Percentiles rank a stretch among this genome's conserved stretches.
Evolutionary conservation across 2,888 invertebrate genomes (phyloP).

Genomic region (Trachelus troglodyta): DNA sequence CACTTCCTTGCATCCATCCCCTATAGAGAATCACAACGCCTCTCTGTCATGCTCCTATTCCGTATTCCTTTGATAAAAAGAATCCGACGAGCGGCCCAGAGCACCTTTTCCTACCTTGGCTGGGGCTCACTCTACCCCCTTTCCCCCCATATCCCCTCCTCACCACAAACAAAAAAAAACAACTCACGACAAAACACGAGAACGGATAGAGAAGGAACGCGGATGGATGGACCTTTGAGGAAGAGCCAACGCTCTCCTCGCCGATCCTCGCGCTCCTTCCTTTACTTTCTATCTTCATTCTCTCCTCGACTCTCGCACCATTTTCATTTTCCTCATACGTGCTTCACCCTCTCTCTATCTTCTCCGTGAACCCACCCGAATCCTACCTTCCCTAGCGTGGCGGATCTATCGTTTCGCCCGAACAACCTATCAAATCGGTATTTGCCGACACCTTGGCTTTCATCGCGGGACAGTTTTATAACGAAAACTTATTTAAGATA

Average conservation of each 20-base stretch:
- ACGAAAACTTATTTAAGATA: conserved; percentile 64
- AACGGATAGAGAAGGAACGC: not conserved
- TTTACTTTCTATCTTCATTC: not conserved
- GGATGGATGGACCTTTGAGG: not conserved
- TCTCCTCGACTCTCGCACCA: not conserved
- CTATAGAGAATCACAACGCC: not conserved
- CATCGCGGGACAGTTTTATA: conserved; percentile 62
- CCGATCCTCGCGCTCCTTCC: not conserved
- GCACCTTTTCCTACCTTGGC: not conserved
- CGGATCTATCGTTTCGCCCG: conserved; percentile 51
- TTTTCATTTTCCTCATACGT: not conserved
- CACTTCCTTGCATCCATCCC: not conserved
- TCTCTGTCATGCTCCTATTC: not conserved
- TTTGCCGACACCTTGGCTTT: conserved; percentile 60
- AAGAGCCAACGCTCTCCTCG: not conserved
- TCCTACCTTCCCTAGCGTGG: conserved; percentile 24
- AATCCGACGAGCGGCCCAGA: not conserved
- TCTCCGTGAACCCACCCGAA: not conserved
- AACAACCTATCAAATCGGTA: conserved; percentile 56
- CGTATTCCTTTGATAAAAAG: not conserved
- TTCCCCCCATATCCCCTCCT: conserved; percentile 3
- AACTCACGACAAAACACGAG: not conserved
- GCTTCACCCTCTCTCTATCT: not conserved
- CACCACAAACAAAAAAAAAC: conserved; percentile 19
- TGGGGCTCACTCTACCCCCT: conserved; percentile 4